Conservation (phyloP, 2,113 vertebrate species). For the Leptobrachium leishanense region DNA sequence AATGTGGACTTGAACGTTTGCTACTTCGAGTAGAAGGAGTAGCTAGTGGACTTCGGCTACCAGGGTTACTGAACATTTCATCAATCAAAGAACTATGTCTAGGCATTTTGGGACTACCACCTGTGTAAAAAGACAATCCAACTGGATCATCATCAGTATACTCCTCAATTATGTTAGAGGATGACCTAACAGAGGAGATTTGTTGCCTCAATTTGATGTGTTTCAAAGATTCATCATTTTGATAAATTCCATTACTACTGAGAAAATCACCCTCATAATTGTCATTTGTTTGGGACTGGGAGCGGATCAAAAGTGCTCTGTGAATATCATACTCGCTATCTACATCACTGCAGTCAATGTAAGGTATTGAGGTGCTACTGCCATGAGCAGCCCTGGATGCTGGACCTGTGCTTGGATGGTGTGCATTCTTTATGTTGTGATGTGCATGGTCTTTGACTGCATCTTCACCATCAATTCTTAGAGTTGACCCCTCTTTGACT, state of each 20-base stretch:
- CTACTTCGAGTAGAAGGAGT: conserved; percentile 65
- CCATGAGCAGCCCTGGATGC: conserved; percentile 78
- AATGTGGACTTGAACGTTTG: conserved; percentile 71
- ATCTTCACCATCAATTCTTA: conserved; percentile 66
- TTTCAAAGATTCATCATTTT: conserved; percentile 66
- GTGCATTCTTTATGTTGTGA: conserved; percentile 70
- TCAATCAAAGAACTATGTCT: conserved; percentile 74
- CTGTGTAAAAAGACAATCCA: conserved; percentile 67
- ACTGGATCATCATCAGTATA: conserved; percentile 68
- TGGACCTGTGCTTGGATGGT: conserved; percentile 92
- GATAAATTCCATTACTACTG: conserved; percentile 66
- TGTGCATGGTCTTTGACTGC: conserved; percentile 64
- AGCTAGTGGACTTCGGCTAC: conserved; percentile 66
- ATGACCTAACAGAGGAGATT: conserved; percentile 64
- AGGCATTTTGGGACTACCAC: conserved; percentile 67
- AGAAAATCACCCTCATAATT: conserved; percentile 74
- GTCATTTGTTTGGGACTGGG: conserved; percentile 80
- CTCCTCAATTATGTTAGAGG: conserved; percentile 64
- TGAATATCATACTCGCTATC: conserved; percentile 80
- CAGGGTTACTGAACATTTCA: conserved; percentile 64
- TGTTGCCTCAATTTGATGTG: conserved; percentile 69
- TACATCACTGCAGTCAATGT: conserved; percentile 86
- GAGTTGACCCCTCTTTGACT: conserved; percentile 58
- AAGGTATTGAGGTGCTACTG: conserved; percentile 81
- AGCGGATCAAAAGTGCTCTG: conserved; percentile 71